Percentiles rank a stretch among this genome's conserved stretches.
Conservation (phyloP, 2,113 vertebrate genomes). For the Rhinopomastus cyanomelas region DNA sequence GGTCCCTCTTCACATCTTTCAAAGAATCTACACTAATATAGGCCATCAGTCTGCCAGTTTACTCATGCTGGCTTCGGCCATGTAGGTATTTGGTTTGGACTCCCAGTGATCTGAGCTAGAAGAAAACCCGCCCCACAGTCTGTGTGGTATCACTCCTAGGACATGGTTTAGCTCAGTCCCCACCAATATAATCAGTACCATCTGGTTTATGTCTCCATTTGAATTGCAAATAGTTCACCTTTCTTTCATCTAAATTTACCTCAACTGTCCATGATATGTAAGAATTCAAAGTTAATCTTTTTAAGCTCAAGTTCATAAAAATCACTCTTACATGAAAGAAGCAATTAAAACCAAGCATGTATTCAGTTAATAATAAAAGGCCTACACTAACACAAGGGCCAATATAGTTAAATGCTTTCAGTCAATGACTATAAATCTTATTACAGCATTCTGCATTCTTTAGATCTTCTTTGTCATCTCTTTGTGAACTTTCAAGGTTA, state of each 20-base stretch:
- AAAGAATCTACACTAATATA: background rate
- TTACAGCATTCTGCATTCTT: background rate
- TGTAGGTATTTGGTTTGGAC: background rate
- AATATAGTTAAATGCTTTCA: constrained; percentile 42
- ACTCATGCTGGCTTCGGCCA: background rate
- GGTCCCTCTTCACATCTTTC: background rate
- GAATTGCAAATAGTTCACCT: background rate
- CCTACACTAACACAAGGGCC: background rate
- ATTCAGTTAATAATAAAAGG: constrained; percentile 29
- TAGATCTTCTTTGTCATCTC: background rate
- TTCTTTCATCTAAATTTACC: constrained; percentile 6
- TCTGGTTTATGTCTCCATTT: background rate
- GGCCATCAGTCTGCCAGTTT: background rate
- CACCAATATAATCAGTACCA: background rate
- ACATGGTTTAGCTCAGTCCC: background rate
- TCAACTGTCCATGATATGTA: background rate
- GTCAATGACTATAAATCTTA: background rate
- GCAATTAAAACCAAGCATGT: constrained; percentile 38
- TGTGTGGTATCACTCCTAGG: background rate
- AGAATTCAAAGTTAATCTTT: constrained; percentile 37
- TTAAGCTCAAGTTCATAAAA: constrained; percentile 42
- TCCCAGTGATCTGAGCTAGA: background rate
- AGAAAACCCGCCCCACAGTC: background rate
- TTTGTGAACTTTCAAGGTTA: constrained; percentile 6
- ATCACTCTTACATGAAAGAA: constrained; percentile 29